Evolutionary conservation across 2,113 vertebrate species (phyloP).

Genomic region (Talpa occidentalis): DNA sequence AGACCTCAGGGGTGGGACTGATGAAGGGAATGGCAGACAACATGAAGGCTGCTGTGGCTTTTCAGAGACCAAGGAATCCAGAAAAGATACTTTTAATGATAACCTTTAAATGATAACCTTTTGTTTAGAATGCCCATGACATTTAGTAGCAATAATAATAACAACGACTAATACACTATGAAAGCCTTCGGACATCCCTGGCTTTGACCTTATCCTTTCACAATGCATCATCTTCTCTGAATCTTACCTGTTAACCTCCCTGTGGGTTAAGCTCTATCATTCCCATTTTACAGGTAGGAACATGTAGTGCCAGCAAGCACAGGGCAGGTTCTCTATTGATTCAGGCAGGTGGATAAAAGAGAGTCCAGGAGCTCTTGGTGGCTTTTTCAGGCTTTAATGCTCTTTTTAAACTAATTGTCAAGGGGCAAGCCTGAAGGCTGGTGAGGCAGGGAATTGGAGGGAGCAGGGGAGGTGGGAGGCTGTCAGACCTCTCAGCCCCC

Average conservation of each 20-base stretch:
- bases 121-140: conserved; percentile 7
- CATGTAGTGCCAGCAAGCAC: not conserved
- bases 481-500: too few species aligned
- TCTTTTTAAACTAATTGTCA: too few species aligned
- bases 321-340: too few species aligned
- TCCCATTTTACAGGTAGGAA: not conserved
- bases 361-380: too few species aligned
- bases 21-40: not conserved
- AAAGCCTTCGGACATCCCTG: not conserved
- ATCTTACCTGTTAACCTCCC: not conserved
- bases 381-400: too few species aligned
- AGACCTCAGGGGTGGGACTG: not conserved
- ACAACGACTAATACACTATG: not conserved
- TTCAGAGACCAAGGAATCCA: not conserved
- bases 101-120: not conserved
- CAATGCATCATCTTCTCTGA: not conserved
- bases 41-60: not conserved
- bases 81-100: not conserved
- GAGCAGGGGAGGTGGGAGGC: not conserved
- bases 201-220: not conserved
- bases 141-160: not conserved
- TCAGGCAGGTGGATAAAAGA: too few species aligned
- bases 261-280: not conserved
- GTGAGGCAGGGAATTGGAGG: too few species aligned
- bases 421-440: too few species aligned